Conservation (phyloP, 2,113 vertebrate genomes). For the Pelusios castaneus region DNA sequence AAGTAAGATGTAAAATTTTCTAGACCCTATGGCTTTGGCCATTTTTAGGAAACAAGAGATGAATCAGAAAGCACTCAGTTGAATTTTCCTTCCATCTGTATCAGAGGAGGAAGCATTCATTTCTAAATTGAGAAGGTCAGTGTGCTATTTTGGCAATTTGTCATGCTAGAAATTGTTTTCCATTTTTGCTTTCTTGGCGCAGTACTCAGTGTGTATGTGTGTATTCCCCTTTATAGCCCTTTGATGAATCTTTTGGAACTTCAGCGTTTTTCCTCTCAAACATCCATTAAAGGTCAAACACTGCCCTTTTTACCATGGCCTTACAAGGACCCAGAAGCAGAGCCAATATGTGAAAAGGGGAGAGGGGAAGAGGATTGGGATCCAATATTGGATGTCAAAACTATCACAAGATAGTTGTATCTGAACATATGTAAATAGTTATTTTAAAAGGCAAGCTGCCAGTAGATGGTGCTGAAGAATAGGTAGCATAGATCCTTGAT, state of each 20-base stretch:
- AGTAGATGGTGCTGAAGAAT: not conserved
- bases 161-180: not conserved
- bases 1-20: not conserved
- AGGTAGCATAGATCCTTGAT: not conserved
- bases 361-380: not conserved
- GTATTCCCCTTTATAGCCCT: not conserved
- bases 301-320: not conserved
- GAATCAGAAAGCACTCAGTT: not conserved
- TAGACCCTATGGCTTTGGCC: not conserved
- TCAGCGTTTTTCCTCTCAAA: not conserved
- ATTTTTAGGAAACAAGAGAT: not conserved
- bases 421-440: not conserved
- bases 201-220: too few species aligned
- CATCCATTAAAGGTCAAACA: not conserved
- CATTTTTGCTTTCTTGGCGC: not conserved
- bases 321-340: not conserved
- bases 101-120: not conserved
- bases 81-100: not conserved
- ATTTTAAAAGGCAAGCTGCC: not conserved
- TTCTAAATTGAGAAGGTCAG: not conserved
- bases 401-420: not conserved
- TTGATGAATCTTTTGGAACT: not conserved
- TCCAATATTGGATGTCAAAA: not conserved
- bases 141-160: not conserved
- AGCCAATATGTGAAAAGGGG: not conserved